Evolutionary conservation across 2,888 invertebrate species (phyloP).

Genomic region (Lasioglossum malachurum): DNA sequence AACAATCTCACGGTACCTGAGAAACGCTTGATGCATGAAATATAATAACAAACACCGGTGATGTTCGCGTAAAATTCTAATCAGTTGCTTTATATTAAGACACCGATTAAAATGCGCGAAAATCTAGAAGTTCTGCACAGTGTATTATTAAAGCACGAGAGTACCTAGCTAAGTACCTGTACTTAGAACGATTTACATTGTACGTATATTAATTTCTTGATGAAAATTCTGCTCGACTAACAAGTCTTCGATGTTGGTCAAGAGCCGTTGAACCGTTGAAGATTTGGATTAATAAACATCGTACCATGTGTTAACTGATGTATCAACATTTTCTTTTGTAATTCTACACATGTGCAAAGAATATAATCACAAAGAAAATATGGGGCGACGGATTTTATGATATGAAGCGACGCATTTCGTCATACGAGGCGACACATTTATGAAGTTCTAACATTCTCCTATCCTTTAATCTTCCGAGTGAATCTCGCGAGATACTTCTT

Average conservation of each 20-base stretch:
- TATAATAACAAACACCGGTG: slow-evolving; percentile 30
- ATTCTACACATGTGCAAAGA: not conserved
- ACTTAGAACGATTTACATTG: not conserved
- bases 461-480: not conserved
- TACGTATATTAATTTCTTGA: too few relatives aligned
- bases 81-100: slow-evolving; percentile 11
- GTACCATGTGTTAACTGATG: too few relatives aligned
- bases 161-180: not conserved
- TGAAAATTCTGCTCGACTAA: too few relatives aligned
- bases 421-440: not conserved
- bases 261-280: too few relatives aligned
- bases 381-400: not conserved
- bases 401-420: not conserved
- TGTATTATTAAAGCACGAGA: not conserved
- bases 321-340: not conserved
- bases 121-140: not conserved
- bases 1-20: slow-evolving; percentile 56
- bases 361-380: not conserved
- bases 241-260: too few relatives aligned
- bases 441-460: not conserved
- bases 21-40: slow-evolving; percentile 63
- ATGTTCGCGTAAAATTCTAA: not conserved
- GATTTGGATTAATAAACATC: too few relatives aligned
- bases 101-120: slow-evolving; percentile 2
- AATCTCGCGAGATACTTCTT: not conserved